Evolutionary conservation across 2,797 vertebrate genomes (phyloP), one percentile per base, ranked within the genome.

Genomic region (Poliocrania exsul): DNA sequence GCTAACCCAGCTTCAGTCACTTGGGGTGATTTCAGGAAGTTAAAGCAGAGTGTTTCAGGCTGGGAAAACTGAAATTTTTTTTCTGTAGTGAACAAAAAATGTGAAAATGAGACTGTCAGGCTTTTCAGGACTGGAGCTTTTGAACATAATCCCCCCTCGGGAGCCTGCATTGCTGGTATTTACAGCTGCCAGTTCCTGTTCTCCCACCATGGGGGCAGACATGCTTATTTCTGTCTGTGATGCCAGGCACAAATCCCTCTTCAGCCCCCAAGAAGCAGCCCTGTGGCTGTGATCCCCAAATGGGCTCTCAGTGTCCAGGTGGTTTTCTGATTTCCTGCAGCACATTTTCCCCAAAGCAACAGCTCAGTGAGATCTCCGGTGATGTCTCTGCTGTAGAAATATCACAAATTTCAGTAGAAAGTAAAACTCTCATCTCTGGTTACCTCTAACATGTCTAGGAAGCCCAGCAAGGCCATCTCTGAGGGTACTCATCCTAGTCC

Each of bases 61-160:
- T 81, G 18, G 3, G 38, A 87, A 90, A 82, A 62, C 44, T 56
- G 49, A 29, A 54, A 9, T 6, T 78, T 93, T 93, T 93, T 64
- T 58, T 75, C 56, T 58, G 51, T 28, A 62, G 51, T 64, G 66
- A 80, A 67, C 38, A 70, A 66, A 90, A 90, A 90, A n/a, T 74
- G n/a, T 71, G 80, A 92, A 90, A 92, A 81, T 61, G 17, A 66
- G 74, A 50, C 54, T 78, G n/a, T 50, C 16, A 71, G 60, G 20
- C 28, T 65, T 83, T 71, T 83, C 54, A 60, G 21, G 46, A 46
- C 13, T 38, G 31, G 33, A 46, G 37, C 14, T 92, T 88, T 93
- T 61, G 21, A 96, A 81, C 14, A 23, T 8, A 57, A 71, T 88
- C 86, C n/a, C 18, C 47, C 23, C 62, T 50, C 0, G 1, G 47